Conservation (phyloP, 2,888 invertebrate genomes). For the Xestobium rufovillosum region DNA sequence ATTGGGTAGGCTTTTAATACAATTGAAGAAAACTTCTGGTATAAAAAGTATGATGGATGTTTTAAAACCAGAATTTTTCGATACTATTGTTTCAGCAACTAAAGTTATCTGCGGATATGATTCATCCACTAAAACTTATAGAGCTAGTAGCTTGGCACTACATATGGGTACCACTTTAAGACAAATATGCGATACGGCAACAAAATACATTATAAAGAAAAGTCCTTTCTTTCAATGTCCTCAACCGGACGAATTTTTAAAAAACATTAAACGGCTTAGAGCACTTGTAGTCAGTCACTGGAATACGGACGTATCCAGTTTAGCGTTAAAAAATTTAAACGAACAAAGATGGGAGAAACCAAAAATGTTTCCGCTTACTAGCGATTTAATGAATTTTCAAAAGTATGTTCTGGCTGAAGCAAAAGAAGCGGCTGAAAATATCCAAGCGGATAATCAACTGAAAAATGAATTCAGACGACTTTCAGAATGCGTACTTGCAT, state of each 20-base stretch:
- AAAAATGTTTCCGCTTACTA: constrained; percentile 16
- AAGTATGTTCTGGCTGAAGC: constrained; percentile 14
- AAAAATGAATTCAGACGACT: constrained; percentile 21
- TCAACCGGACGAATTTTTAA: not conserved
- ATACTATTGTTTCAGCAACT: constrained; percentile 8
- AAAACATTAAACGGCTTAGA: constrained; percentile 2
- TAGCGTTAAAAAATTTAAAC: constrained; percentile 15
- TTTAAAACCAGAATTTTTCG: constrained; percentile 12
- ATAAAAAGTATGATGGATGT: constrained; percentile 4
- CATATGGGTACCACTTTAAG: constrained; percentile 9
- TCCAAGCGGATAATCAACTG: constrained; percentile 12
- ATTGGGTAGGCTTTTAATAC: constrained; percentile 6
- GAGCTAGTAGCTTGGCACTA: constrained; percentile 7
- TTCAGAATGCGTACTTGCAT: constrained; percentile 21
- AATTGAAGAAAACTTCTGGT: constrained; percentile 2
- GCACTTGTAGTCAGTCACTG: not conserved
- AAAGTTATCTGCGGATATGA: constrained; percentile 10
- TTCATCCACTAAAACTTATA: constrained; percentile 5
- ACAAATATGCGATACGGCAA: constrained; percentile 8
- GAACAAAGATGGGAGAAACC: constrained; percentile 15
- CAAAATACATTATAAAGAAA: constrained; percentile 7
- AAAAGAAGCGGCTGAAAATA: constrained; percentile 7
- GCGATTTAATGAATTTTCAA: constrained; percentile 16
- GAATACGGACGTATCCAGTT: constrained; percentile 15
- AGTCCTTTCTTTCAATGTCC: constrained; percentile 1